Conservation (phyloP, 2,888 invertebrate species). For the Epsilonema sp. region DNA sequence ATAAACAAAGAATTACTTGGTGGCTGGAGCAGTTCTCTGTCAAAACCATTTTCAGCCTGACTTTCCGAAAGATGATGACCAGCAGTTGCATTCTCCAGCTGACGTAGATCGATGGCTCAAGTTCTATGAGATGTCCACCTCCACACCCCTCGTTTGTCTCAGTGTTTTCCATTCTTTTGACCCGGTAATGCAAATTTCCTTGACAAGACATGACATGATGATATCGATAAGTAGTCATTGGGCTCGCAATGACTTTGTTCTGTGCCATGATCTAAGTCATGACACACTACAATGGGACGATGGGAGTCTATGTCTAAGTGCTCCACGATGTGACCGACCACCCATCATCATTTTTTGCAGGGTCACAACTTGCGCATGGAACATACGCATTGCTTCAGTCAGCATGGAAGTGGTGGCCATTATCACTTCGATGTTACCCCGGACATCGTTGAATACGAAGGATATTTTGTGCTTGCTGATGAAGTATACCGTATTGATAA, state of each 20-base stretch:
- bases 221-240: no score
- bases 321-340: no score
- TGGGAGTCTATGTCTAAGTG: no score
- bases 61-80: slow-evolving; percentile 55
- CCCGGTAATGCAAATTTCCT: slow-evolving; percentile 40
- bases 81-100: no score
- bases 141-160: slow-evolving; percentile 64
- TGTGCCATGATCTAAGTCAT: no score
- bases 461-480: slow-evolving; percentile 58
- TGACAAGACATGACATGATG: background rate
- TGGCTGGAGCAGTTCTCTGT: slow-evolving; percentile 9
- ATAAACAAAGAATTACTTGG: no score
- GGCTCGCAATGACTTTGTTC: no score
- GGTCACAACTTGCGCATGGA: slow-evolving; percentile 72
- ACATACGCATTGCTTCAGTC: slow-evolving; percentile 65
- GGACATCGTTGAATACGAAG: slow-evolving; percentile 61
- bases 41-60: slow-evolving; percentile 41
- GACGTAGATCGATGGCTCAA: no score
- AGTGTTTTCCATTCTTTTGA: slow-evolving; percentile 69
- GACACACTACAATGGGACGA: no score
- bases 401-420: slow-evolving; percentile 48
- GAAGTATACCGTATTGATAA: slow-evolving; percentile 39
- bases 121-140: slow-evolving; percentile 69
- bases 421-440: slow-evolving; percentile 90
- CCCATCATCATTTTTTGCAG: no score